Conservation (phyloP, 23 tunicate genomes). For the Trididemnum miniatum region DNA sequence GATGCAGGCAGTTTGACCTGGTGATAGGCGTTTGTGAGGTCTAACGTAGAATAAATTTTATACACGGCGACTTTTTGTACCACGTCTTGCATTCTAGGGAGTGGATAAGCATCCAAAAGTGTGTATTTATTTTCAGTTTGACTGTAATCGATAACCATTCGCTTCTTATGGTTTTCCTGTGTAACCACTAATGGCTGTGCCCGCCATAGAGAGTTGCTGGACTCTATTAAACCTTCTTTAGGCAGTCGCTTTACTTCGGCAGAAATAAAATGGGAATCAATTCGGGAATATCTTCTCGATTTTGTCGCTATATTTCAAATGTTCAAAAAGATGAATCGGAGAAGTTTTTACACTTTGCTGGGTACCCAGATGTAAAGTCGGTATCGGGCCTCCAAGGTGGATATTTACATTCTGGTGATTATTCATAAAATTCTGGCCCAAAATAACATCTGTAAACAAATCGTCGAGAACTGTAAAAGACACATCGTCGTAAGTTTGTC, state of each 20-base stretch:
- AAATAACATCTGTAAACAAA: not conserved
- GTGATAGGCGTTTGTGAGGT: not conserved
- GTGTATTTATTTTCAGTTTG: constrained; percentile 10
- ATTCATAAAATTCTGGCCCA: constrained; percentile 7
- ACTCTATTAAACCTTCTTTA: constrained; percentile 9
- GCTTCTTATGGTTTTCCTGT: not conserved
- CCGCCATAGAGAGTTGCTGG: constrained; percentile 22
- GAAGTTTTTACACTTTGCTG: constrained; percentile 13
- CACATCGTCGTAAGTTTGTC: not conserved
- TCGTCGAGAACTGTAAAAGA: not conserved
- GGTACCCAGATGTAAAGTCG: constrained; percentile 1
- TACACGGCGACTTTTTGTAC: constrained; percentile 3
- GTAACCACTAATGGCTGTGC: not conserved
- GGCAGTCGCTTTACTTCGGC: not conserved
- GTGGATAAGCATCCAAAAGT: constrained; percentile 16
- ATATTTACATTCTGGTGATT: constrained; percentile 4
- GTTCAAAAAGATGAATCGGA: not conserved
- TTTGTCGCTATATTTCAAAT: not conserved
- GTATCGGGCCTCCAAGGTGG: not conserved
- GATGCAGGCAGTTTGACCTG: not conserved
- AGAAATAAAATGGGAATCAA: constrained; percentile 1
- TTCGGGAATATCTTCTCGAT: not conserved
- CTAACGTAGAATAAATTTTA: constrained; percentile 1
- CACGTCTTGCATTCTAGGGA: constrained; percentile 13
- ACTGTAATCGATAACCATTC: constrained; percentile 20